phyloP scores from a whole-genome alignment of 2,113 vertebrate genomes.

The Hypocryptadius cinnamomeus region DNA sequence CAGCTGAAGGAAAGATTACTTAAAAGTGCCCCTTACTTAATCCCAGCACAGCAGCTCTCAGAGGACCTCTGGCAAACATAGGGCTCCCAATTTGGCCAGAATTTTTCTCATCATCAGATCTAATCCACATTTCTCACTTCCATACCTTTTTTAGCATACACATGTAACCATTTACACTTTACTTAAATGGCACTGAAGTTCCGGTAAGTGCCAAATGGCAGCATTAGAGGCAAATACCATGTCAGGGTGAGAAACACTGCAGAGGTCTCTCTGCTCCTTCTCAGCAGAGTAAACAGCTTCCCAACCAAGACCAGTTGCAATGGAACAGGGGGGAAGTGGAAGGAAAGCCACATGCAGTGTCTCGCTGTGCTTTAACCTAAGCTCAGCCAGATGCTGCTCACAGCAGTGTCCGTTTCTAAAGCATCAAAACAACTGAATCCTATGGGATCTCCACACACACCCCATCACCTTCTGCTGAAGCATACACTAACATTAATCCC shows the following conservation, averaged over 20 bases:
- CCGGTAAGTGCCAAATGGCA: neutral
- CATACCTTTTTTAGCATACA: neutral
- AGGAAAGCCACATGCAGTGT: neutral
- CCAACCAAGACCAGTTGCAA: neutral
- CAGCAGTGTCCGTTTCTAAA: neutral
- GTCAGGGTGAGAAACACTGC: neutral
- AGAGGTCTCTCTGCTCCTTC: neutral
- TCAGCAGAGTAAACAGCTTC: neutral
- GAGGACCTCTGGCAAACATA: neutral
- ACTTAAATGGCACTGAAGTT: neutral
- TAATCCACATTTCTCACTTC: neutral
- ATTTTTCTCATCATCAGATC: neutral
- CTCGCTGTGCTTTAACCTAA: neutral
- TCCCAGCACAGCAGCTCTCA: neutral
- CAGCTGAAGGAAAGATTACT: neutral
- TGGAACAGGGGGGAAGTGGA: neutral
- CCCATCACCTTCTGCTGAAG: neutral
- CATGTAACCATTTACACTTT: neutral
- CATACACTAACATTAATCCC: neutral
- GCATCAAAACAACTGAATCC: neutral
- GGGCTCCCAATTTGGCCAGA: neutral
- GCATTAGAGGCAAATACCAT: neutral
- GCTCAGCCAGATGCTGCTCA: neutral
- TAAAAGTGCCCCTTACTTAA: neutral
- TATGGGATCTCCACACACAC: fast-evolving